phyloP scores from a whole-genome alignment of 2,113 vertebrate genomes.

The Chloebia gouldiae region DNA sequence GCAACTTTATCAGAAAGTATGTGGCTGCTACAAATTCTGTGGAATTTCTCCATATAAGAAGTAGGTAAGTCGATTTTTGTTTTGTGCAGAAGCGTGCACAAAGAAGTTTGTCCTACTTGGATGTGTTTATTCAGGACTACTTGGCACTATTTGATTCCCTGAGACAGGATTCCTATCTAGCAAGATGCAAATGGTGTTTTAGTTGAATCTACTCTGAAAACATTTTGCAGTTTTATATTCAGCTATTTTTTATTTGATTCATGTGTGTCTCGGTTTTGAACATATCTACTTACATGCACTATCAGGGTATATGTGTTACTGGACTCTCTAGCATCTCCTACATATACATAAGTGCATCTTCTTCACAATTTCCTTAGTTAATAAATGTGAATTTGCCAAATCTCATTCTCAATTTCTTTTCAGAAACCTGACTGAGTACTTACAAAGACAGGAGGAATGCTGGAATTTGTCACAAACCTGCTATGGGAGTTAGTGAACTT shows the following conservation, averaged over 20 bases:
- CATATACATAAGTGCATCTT: background rate
- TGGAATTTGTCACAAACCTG: background rate
- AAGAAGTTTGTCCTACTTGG: background rate
- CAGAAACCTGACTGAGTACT: background rate
- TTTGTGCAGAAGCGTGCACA: background rate
- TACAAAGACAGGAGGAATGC: background rate
- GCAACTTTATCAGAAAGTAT: background rate
- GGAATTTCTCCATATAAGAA: background rate
- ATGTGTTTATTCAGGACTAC: background rate
- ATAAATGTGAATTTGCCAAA: background rate
- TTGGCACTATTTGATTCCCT: background rate
- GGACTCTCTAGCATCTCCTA: background rate
- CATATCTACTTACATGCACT: background rate
- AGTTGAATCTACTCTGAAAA: background rate
- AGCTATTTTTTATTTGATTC: background rate
- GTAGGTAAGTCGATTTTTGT: background rate
- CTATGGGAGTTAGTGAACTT: background rate
- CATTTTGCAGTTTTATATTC: background rate
- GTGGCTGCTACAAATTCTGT: background rate
- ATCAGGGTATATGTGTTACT: background rate
- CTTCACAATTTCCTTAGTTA: background rate
- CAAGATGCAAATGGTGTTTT: background rate
- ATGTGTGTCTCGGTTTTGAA: background rate
- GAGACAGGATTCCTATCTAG: background rate
- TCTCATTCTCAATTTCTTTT: background rate